Base-by-base conservation (phyloP, 2,113 vertebrate species). In the Zapornia atra region DNA sequence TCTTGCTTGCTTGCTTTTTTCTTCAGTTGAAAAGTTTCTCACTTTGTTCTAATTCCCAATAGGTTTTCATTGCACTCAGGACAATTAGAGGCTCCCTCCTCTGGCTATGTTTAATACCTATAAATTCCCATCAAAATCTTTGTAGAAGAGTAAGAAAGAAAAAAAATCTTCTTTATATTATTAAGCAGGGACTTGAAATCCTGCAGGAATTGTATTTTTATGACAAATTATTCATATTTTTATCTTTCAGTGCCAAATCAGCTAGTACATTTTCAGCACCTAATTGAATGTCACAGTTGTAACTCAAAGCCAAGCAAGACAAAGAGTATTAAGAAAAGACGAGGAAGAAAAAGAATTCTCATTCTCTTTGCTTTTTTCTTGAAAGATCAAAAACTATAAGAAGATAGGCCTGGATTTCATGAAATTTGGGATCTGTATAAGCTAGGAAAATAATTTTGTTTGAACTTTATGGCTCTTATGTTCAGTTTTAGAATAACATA, bases 211-310 rank as follows among this genome's bases (percentile, higher is more conserved):
- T 64, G 25, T 76, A 88, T 64, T 86, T 92, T 80, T 78, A n/a
- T 78, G 76, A 64, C 15, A 72, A 68, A 94, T 94, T 96, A 94
- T 77, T 84, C 3, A 26, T 54, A 18, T 71, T 77, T 90, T 90
- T 90, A 88, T 59, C 36, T 89, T 70, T 42, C 28, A 1, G 10
- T 78, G 25, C 86, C 82, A 93, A 95, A 79, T 79, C 72, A 77
- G 46, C 36, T 59, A 78, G 56, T 78, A 71, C 31, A 86, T 86
- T 95, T 96, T 84, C 44, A 36, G 64, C 48, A 79, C 76, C 53
- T 94, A 94, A 95, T 71, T 94, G 85, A 94, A 94, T 84, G 69
- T 86, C 85, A 96, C 64, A 75, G 56, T 64, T 84, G 75, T 88
- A 95, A 88, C 68, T 88, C 76, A 95, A 93, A 88, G 60, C 18